Conservation (phyloP, 2,888 invertebrate species). For the Elegia similella region DNA sequence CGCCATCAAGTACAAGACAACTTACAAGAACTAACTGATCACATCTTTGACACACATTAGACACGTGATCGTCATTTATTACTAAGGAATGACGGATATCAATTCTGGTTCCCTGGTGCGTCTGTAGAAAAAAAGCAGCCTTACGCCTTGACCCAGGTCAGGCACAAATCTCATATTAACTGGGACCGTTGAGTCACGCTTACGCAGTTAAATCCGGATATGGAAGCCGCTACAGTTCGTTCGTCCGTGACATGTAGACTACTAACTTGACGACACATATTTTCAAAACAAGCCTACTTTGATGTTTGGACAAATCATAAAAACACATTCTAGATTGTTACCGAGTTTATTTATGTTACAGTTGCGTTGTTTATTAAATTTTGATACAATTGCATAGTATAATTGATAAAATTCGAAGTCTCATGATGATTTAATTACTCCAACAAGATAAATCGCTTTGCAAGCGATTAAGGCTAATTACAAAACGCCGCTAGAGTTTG, state of each 20-base stretch:
- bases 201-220: constrained; percentile 13
- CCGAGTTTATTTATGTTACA: no score
- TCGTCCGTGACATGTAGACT: constrained; percentile 4
- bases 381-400: no score
- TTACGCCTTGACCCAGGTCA: constrained; percentile 39
- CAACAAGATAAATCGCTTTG: no score
- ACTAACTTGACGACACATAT: constrained; percentile 1
- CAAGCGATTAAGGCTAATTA: neutral
- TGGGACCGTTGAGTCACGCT: constrained; percentile 21
- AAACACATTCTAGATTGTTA: neutral
- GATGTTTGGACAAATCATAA: neutral
- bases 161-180: constrained; percentile 21
- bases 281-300: neutral
- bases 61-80: no score
- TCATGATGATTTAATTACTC: no score
- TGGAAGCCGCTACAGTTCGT: constrained; percentile 4
- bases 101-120: neutral
- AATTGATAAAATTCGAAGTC: no score
- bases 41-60: no score
- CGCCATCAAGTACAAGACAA: no score
- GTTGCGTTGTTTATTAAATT: no score
- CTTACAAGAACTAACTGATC: no score
- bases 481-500: neutral
- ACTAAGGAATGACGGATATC: no score
- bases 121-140: neutral